Base-by-base conservation (phyloP, 2,888 invertebrate species). In the Oligia fasciuncula region DNA sequence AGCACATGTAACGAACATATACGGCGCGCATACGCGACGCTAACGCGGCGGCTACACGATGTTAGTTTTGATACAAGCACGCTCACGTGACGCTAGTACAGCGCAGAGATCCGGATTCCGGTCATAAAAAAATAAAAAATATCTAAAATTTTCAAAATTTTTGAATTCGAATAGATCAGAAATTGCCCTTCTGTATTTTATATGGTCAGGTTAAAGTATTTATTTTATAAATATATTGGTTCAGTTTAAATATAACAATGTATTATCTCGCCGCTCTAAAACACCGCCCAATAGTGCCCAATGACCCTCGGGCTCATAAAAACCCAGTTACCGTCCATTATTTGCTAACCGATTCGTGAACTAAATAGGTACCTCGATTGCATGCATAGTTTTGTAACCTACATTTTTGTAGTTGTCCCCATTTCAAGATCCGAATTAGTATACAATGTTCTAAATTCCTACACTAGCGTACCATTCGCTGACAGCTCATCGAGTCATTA, bases 331-430 rank as follows among this genome's bases (percentile, higher is more conserved):
- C 29, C 2, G 40, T 62, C 62, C 35, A 62, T 49, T 65, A 66
- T 43, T 60, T 66, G 49, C 43, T 17, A 35, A 65, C 40, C 40
- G 40, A 29, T 80, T 65, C 46, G 54, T 80, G 73, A 80, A 80
- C 51, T 35, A 71, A 63, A n/a, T n/a, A 54, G 35, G n/a, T 63
- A 71, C 54, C 23, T 81, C 63, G 54, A 40, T 81, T 73, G 51
- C 14, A 49, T 81, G 51, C 14, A 49, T 81, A 81, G 73, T 65
- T 49, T 57, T 49, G 79, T 81, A 49, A 79, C 65, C 75, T 73
- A 67, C 6, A 75, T 65, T 51, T 66, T 23, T 29, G 19, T 60
- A 43, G 43, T 54, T 66, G 82, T 35, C 35, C 66, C 8, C n/a
- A 35, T 66, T 79, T 23, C 66, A 51, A 43, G 66, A 67, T 46